These are phyloP conservation scores for Canis aureus DNA, from an alignment of 2,113 vertebrate species.

Conservation along the genomic window DNA sequence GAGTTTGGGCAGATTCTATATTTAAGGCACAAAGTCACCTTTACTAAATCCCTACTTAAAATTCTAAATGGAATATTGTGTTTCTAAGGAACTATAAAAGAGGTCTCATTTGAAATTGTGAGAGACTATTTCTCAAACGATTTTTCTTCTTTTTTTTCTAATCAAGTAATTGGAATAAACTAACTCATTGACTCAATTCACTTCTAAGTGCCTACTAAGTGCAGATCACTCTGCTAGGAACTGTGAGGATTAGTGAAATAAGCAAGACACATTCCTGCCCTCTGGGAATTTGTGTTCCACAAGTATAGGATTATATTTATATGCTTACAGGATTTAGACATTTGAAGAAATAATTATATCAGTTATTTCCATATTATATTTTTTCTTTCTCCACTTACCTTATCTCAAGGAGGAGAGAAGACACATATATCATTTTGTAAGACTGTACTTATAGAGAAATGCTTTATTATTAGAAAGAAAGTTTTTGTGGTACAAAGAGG, in stretches of 20 bases:
- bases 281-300: background rate
- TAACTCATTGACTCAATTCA: background rate
- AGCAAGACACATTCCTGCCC: background rate
- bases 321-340: background rate
- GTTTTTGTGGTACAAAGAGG: background rate
- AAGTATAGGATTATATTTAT: background rate
- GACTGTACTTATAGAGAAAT: background rate
- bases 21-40: constrained; percentile 35
- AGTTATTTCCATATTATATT: background rate
- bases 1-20: constrained; percentile 4
- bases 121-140: background rate
- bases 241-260: background rate
- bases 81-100: background rate
- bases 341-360: background rate
- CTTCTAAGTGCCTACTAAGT: background rate
- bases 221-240: background rate
- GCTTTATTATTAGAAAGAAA: background rate
- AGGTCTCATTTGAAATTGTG: constrained; percentile 13
- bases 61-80: background rate
- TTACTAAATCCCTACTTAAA: constrained; percentile 51
- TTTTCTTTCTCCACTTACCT: background rate
- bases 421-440: background rate
- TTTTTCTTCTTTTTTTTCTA: constrained; percentile 7
- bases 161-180: constrained; percentile 18
- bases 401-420: constrained; percentile 4